A percentile compares a stretch with the other conserved stretches of the same genome.
These are phyloP conservation scores for Pelochelys cantorii DNA, from an alignment of 2,797 vertebrate species.

Conservation along the genomic window DNA sequence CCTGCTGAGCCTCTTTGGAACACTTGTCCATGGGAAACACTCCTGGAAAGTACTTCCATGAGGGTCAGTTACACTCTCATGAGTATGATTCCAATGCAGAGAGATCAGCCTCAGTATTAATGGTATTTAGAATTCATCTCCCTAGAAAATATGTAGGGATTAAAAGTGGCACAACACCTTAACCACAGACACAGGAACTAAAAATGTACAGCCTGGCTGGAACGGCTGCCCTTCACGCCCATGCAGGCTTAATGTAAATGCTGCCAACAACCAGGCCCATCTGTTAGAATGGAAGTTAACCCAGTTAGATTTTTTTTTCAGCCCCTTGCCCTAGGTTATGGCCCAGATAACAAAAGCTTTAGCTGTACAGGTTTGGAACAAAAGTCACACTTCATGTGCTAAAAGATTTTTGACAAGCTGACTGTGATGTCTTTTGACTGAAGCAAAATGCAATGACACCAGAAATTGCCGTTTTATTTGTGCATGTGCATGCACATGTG, in stretches of 20 bases:
- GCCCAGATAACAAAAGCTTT: background rate
- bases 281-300: constrained; percentile 57
- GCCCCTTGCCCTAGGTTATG: constrained; percentile 36
- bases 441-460: background rate
- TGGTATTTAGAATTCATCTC: background rate
- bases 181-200: constrained; percentile 11
- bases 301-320: constrained; percentile 46
- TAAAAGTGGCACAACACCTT: constrained; percentile 9
- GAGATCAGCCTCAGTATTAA: background rate
- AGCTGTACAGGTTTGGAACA: constrained; percentile 6
- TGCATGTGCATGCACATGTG: background rate
- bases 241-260: constrained; percentile 2
- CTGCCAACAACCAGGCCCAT: constrained; percentile 52
- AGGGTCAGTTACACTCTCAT: background rate
- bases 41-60: background rate
- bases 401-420: background rate
- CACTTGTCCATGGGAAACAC: background rate
- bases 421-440: background rate
- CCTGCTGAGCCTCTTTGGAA: background rate
- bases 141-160: background rate
- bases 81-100: background rate
- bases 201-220: constrained; percentile 38
- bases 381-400: background rate
- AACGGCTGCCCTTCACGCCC: constrained; percentile 25
- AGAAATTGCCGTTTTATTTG: background rate